A percentile compares a stretch with the other conserved stretches of the same genome.
Conservation (phyloP, 2,113 vertebrate species). For the Myotis yumanensis region DNA sequence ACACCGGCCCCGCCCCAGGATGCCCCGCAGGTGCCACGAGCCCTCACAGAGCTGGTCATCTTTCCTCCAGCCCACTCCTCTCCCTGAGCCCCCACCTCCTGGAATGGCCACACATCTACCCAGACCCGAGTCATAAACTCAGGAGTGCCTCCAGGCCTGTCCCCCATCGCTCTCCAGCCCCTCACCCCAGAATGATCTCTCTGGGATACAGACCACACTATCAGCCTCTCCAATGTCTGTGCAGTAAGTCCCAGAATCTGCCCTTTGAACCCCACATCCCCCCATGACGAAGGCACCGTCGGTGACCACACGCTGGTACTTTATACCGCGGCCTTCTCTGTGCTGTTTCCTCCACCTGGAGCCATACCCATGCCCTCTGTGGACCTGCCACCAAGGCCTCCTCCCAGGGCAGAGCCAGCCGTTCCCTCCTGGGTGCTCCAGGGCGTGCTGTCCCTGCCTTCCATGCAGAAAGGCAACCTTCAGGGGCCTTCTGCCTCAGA, state of each 20-base stretch:
- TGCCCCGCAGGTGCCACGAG: not conserved
- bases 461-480: not conserved
- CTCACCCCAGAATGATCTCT: not conserved
- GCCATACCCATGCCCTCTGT: fast-evolving
- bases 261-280: not conserved
- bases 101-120: not conserved
- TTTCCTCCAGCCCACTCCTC: not conserved
- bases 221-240: not conserved
- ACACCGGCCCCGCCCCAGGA: not conserved
- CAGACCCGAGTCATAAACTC: not conserved
- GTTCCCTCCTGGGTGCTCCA: not conserved
- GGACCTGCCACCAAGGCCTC: too few relatives aligned
- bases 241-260: not conserved
- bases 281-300: not conserved
- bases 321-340: fast-evolving
- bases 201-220: not conserved
- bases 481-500: not conserved
- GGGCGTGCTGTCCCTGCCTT: not conserved
- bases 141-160: too few relatives aligned
- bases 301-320: not conserved
- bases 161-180: not conserved
- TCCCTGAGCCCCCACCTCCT: fast-evolving
- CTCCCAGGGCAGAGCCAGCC: not conserved
- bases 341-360: not conserved
- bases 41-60: not conserved